Evolutionary conservation across 2,797 vertebrate species (phyloP).

Genomic region (Sebastes diaconus): DNA sequence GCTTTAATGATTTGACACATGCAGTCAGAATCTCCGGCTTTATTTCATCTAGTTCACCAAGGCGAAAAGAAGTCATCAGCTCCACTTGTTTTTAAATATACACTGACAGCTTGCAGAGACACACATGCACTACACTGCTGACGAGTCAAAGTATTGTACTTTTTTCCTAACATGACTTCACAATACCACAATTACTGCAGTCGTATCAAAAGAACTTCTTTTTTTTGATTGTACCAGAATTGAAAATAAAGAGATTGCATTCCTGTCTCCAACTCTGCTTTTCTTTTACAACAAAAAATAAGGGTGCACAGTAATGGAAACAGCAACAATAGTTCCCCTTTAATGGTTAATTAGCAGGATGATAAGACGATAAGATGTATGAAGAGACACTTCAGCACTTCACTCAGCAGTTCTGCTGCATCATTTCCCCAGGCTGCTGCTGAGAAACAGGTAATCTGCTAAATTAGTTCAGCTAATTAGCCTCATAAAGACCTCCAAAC

Average conservation of each 20-base stretch:
- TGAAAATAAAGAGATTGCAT: neutral
- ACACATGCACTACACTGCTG: neutral
- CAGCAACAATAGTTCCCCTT: neutral
- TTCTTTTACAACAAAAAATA: neutral
- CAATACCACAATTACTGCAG: neutral
- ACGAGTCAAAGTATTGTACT: neutral
- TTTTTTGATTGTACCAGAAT: neutral
- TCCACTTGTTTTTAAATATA: neutral
- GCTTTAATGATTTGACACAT: neutral
- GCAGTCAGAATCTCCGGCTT: neutral
- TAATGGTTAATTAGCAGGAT: conserved; percentile 29
- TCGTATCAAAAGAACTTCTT: neutral
- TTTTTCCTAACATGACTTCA: neutral
- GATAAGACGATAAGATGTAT: conserved; percentile 21
- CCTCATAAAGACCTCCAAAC: conserved; percentile 31
- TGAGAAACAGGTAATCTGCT: conserved; percentile 41
- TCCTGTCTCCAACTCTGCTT: neutral
- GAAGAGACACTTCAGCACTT: conserved; percentile 33
- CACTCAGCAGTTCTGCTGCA: conserved; percentile 7
- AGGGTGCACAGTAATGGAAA: neutral
- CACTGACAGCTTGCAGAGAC: neutral
- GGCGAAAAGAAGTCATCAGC: neutral
- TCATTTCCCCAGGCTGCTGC: conserved; percentile 14
- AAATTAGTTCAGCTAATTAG: conserved; percentile 38
- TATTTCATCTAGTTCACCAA: neutral